Conservation (phyloP, 2,888 invertebrate species). For the Glaucopsyche alexis region DNA sequence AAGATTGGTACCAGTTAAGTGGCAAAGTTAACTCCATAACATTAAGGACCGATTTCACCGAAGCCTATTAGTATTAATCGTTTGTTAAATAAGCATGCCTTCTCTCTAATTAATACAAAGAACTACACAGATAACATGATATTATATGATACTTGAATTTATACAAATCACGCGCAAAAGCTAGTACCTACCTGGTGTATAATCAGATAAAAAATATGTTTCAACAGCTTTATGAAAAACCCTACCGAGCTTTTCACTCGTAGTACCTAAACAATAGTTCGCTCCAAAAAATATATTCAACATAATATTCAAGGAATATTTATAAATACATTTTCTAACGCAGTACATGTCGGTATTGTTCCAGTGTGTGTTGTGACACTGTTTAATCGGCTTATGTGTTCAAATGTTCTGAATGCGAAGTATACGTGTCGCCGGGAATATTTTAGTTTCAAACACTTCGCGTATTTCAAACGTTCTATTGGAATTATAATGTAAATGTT, state of each 20-base stretch:
- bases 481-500: slow-evolving; percentile 10
- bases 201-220: not conserved
- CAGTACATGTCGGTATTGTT: slow-evolving; percentile 22
- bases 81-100: too few relatives aligned
- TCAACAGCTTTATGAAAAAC: not conserved
- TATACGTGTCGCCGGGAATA: slow-evolving; percentile 6
- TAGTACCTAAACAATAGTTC: not conserved
- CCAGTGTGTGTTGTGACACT: slow-evolving; percentile 4
- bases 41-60: too few relatives aligned
- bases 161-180: too few relatives aligned
- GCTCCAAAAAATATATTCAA: not conserved
- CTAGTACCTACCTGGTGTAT: not conserved
- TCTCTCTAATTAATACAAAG: too few relatives aligned
- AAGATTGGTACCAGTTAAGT: too few relatives aligned
- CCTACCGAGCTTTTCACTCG: not conserved
- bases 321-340: slow-evolving; percentile 24
- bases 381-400: slow-evolving; percentile 33
- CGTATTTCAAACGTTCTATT: slow-evolving; percentile 1
- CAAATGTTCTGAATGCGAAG: slow-evolving; percentile 29
- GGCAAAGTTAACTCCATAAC: too few relatives aligned
- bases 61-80: too few relatives aligned
- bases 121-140: too few relatives aligned
- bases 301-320: slow-evolving; percentile 17
- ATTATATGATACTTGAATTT: too few relatives aligned
- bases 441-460: slow-evolving; percentile 10